A percentile compares a stretch with the other conserved stretches of the same genome.
These are phyloP conservation scores for Craseonycteris thonglongyai DNA, from an alignment of 2,113 vertebrate genomes.

Conservation along the genomic window DNA sequence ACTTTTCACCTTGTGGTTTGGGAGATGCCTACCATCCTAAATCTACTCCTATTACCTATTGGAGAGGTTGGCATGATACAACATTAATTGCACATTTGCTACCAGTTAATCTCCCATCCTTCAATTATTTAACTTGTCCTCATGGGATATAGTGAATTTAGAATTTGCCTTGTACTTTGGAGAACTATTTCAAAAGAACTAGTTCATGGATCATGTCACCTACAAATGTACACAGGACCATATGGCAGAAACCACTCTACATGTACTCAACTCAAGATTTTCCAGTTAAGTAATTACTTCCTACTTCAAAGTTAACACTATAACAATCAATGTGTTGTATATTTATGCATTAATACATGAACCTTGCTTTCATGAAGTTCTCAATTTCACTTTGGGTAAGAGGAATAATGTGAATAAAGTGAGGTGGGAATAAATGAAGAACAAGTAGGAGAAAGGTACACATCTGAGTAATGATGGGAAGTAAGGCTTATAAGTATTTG, in stretches of 20 bases:
- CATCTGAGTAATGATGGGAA: neutral
- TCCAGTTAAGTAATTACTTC: neutral
- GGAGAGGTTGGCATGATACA: neutral
- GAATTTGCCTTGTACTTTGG: neutral
- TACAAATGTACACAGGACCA: neutral
- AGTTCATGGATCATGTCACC: neutral
- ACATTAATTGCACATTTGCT: neutral
- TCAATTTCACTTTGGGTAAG: neutral
- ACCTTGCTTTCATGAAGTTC: neutral
- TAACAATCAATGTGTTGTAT: neutral
- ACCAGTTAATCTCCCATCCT: neutral
- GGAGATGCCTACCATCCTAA: neutral
- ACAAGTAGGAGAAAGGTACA: neutral
- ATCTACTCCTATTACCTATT: neutral
- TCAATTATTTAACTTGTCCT: neutral
- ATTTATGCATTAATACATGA: neutral
- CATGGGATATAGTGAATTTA: neutral
- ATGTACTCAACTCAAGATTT: neutral
- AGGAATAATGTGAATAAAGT: neutral
- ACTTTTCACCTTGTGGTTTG: neutral
- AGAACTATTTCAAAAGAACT: neutral
- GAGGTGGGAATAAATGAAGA: neutral
- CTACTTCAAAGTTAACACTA: neutral
- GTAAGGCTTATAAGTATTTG: neutral
- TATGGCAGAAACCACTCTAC: neutral